Evolutionary conservation across 2,113 vertebrate species (phyloP).

Genomic region (Calidris pugnax): DNA sequence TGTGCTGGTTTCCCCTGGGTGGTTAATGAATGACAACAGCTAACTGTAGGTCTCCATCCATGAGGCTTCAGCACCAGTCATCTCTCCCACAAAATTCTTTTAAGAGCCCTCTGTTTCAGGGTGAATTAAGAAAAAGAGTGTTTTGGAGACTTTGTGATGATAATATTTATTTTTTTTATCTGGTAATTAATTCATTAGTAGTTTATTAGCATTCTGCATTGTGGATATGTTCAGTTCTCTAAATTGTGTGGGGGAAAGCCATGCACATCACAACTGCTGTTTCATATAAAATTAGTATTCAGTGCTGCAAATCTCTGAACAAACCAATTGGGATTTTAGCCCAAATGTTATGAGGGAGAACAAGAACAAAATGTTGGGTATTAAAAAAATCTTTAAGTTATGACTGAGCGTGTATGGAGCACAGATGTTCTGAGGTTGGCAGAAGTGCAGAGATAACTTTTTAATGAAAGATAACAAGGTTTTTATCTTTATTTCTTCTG

Average conservation of each 20-base stretch:
- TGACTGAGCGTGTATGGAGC: background rate
- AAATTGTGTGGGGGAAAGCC: background rate
- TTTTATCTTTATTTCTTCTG: background rate
- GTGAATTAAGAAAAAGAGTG: background rate
- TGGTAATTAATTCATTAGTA: background rate
- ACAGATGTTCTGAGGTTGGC: slow-evolving; percentile 36
- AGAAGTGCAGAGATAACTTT: slow-evolving; percentile 4
- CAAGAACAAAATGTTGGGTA: slow-evolving; percentile 34
- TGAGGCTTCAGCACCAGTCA: background rate
- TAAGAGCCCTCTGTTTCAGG: background rate
- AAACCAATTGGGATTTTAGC: slow-evolving; percentile 51
- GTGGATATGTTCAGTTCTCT: background rate
- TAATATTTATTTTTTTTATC: background rate
- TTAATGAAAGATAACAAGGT: background rate
- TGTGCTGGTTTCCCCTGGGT: background rate
- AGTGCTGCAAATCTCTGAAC: background rate
- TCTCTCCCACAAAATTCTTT: background rate
- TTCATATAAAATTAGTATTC: slow-evolving; percentile 17
- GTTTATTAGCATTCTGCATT: background rate
- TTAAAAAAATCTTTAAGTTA: slow-evolving; percentile 35
- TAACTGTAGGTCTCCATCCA: background rate
- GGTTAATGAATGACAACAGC: background rate
- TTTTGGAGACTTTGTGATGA: background rate
- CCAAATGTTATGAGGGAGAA: slow-evolving; percentile 5
- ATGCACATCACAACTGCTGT: background rate